Evolutionary conservation across 2,113 vertebrate genomes (phyloP).

Genomic region (Chloropsis cyanopogon): DNA sequence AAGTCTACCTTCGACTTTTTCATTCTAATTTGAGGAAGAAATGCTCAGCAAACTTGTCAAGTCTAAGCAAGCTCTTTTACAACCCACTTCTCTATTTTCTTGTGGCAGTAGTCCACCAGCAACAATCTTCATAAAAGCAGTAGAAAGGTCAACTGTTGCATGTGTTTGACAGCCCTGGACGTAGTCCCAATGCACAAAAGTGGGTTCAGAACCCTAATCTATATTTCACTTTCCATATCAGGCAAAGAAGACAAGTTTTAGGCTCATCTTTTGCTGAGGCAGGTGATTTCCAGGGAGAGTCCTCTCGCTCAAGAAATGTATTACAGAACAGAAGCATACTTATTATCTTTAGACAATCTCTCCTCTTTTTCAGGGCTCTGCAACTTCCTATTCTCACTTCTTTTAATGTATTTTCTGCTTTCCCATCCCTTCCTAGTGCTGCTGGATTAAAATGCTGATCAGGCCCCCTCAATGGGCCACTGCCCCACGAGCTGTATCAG

Average conservation of each 20-base stretch:
- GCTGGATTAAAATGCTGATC: background rate
- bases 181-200: background rate
- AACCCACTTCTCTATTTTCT: conserved; percentile 60
- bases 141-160: conserved; percentile 15
- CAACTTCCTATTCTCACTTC: background rate
- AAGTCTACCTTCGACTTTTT: conserved; percentile 48
- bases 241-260: background rate
- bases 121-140: conserved; percentile 1
- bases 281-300: background rate
- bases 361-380: background rate
- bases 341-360: background rate
- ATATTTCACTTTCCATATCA: background rate
- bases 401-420: background rate
- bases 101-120: conserved; percentile 43
- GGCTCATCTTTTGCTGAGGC: conserved; percentile 16
- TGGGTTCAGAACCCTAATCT: conserved; percentile 21
- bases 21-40: conserved; percentile 47
- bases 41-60: conserved; percentile 39
- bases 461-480: background rate
- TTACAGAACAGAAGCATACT: background rate
- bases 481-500: accelerated
- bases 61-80: conserved; percentile 59
- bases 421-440: background rate
- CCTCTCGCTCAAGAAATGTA: background rate
- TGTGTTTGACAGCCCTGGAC: background rate